Evolutionary conservation across 2,888 invertebrate genomes (phyloP), one percentile per base, ranked within the genome.

Genomic region (Caenorhabditis parvicauda): DNA sequence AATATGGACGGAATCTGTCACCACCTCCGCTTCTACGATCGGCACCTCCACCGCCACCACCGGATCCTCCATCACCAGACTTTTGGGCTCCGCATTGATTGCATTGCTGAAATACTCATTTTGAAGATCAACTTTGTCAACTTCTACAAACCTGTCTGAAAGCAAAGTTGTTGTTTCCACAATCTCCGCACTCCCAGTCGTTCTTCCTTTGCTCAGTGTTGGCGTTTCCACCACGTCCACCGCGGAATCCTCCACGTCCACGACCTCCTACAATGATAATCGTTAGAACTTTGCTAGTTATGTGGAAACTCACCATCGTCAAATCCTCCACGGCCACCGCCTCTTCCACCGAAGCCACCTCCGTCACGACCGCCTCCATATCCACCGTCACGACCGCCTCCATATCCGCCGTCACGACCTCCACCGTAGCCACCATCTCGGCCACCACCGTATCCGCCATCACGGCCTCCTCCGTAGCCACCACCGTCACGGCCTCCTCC

Each of bases 401-500:
- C 35, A 12, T 24, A 39, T n/a, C 44, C 32, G 17, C n/a, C n/a
- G 4, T 41, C 50, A n/a, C 59, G 37, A 35, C 42, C 46, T 24
- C 24, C 1, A 17, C 46, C 24, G 24, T 38, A 46, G 25, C 49
- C 54, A 3, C 55, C 45, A 5, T 53, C 56, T 14, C 49, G 27
- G 38, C 65, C 59, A 6, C 62, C 45, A 19, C 53, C 44, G 29
- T 52, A 38, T 12, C 59, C 63, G 12, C 51, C n/a, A n/a, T n/a
- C n/a, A 9, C 50, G 84, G 46, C 84, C 81, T 5, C 83, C 77
- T 7, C 84, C 83, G 9, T 42, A 28, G 24, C 48, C 44, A 12
- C 35, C 46, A 24, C 67, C 70, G 17, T 72, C 67, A 19, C 22
- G 29, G 12, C 42, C 37, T 12, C 25, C 45, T 3, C 53, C n/a